phyloP scores from a whole-genome alignment of 2,888 invertebrate species.

The Ophraella communa region DNA sequence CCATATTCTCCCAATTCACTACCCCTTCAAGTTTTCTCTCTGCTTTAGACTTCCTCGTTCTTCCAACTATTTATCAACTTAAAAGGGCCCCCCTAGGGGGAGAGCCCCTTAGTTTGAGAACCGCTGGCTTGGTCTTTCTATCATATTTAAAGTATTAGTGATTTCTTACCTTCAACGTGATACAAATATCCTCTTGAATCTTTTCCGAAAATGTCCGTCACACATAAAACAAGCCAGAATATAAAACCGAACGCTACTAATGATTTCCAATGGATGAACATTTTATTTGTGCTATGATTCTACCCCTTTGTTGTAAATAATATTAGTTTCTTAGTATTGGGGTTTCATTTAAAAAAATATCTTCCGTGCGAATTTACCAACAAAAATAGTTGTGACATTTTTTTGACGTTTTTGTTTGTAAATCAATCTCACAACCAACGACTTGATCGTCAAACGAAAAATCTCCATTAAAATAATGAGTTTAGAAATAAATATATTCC shows the following conservation, averaged over 20 bases:
- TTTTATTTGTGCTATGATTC: constrained; percentile 29
- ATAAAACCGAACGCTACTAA: constrained; percentile 48
- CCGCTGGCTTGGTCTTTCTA: too few species aligned
- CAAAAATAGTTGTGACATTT: constrained; percentile 4
- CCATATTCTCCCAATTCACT: too few species aligned
- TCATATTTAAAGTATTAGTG: too few species aligned
- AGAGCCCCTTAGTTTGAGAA: too few species aligned
- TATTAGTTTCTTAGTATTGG: background rate
- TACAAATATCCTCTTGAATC: constrained; percentile 22
- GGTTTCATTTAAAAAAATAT: constrained; percentile 1
- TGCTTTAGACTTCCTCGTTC: too few species aligned
- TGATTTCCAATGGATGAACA: constrained; percentile 50
- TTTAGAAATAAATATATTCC: too few species aligned
- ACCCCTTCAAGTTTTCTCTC: too few species aligned
- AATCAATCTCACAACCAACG: background rate
- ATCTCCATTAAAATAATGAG: too few species aligned
- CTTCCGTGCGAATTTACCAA: background rate
- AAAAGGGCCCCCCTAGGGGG: too few species aligned
- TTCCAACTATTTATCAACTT: too few species aligned
- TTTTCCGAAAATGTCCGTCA: constrained; percentile 45
- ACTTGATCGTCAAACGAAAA: background rate
- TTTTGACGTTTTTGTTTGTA: background rate
- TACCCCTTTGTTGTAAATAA: background rate
- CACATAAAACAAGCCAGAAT: constrained; percentile 50
- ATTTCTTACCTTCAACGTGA: constrained; percentile 23